These are phyloP conservation scores for Heteromyza rotundicornis DNA, from an alignment of 2,888 invertebrate species.

Conservation along the genomic window DNA sequence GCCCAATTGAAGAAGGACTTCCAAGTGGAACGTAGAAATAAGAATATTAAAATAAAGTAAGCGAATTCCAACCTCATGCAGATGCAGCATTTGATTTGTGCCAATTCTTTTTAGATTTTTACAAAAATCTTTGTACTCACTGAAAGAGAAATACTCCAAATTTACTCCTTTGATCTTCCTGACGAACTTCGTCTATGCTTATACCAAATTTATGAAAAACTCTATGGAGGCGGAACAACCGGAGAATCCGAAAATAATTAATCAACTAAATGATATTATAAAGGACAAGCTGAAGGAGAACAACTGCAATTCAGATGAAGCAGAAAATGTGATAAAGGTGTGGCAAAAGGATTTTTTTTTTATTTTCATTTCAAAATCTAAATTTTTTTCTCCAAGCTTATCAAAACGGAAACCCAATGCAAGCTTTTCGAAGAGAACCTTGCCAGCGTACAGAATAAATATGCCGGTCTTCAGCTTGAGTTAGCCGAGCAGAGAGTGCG, in stretches of 20 bases:
- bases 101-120: conserved; percentile 44
- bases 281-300: conserved; percentile 32
- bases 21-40: conserved; percentile 46
- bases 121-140: conserved; percentile 47
- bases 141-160: conserved; percentile 60
- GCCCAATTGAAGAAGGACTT: conserved; percentile 41
- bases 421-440: conserved; percentile 53
- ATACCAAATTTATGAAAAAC: conserved; percentile 44
- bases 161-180: conserved; percentile 60
- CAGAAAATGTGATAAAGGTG: conserved; percentile 45
- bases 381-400: conserved; percentile 39
- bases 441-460: conserved; percentile 42
- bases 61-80: conserved; percentile 2
- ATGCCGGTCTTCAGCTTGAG: conserved; percentile 46
- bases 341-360: conserved; percentile 21
- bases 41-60: conserved; percentile 53
- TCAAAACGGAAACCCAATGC: conserved; percentile 58
- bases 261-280: conserved; percentile 33
- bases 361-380: conserved; percentile 1
- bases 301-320: conserved; percentile 26
- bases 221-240: conserved; percentile 24
- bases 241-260: conserved; percentile 18
- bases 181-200: conserved; percentile 55
- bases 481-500: conserved; percentile 47
- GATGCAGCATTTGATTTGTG: too few species aligned